Evolutionary conservation across 2,113 vertebrate species (phyloP), one percentile per base, ranked within the genome.

Genomic region (Zootoca vivipara): DNA sequence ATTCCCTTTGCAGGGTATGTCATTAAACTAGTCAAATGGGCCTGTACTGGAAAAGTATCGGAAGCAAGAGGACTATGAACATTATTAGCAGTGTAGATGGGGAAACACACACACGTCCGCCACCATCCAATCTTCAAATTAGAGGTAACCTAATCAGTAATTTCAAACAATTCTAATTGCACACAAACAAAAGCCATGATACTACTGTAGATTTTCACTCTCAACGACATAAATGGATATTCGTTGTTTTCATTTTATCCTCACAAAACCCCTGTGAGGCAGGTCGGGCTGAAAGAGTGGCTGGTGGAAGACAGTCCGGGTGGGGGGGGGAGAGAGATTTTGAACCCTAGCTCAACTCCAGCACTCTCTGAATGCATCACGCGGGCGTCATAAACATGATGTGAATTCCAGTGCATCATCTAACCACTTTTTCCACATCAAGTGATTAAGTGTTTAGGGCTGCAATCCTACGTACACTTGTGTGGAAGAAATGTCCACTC

Each of bases 41-140:
- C 67, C 2, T 70, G 86, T 64, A 87, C 90, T 83, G 74, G 77
- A 83, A 92, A 89, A 67, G 67, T 88, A 70, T 46, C 75, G 79
- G 78, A 65, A 93, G 87, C 87, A 35, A 70, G 52, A 92, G 30
- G 81, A 56, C 82, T 9, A 26, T 40, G 82, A 16, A 1, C 1
- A 81, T 40, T 33, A 24, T n/a, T 74, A 38, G 24, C 20, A 35
- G 8, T 38, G 72, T 38, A 15, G n/a, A 74, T 64, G 7, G 38
- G 22, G 75, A 58, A 28, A 20, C 26, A 38, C 20, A 84, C 30
- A 78, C 42, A 28, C 42, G 1, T 13, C 20, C 22, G 10, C 22
- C 22, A 28, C 62, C 18, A 35, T 18, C n/a, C 65, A 56, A 10
- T 15, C 26, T 35, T 75, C 33, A 62, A 28, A 40, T 9, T 18